Base-by-base conservation (phyloP, 2,113 vertebrate genomes). In the Phylloscopus trochiloides region DNA sequence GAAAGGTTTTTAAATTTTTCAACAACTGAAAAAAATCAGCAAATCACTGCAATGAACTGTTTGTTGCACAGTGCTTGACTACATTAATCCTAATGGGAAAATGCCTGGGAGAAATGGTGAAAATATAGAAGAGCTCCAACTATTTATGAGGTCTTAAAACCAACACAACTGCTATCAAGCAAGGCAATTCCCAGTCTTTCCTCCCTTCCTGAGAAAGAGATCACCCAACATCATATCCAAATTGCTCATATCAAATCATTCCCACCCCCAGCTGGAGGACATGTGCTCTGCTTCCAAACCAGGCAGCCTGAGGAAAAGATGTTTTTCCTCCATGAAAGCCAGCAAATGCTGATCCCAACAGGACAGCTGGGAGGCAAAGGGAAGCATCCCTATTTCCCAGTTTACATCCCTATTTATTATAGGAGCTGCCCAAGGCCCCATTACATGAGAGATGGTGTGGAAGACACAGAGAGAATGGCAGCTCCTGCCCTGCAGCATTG, bases 21-120 rank as follows among this genome's bases (percentile, higher is more conserved):
- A 25, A 54, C 54, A 55, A 38, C 26, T 20, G 52, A 81, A 63
- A 84, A 74, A 84, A 81, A 75, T 16, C 8, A 91, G 77, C 34
- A 86, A 79, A 95, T 90, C 70, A 38, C 45, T 54, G 57, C 71
- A 38, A 78, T 15, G 58, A 86, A 77, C 72, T 34, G 65, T 36
- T 43, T 42, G 31, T 42, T 57, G 72, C 63, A 52, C 4, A 82
- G 66, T 14, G 89, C 32, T 58, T 2, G 2, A 51, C 79, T 70
- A 38, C 74, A 36, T 91, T 48, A 94, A 86, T 93, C 75, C 95
- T 81, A 59, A 85, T n/a, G 68, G 87, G 94, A 96, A 86, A 80
- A 89, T 6, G 17, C 86, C 74, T 75, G 77, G 61, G 50, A 83
- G 79, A 6, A 0, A 93, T 25, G 14, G n/a, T 67, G 34, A 55